Base-by-base conservation (phyloP, 2,888 invertebrate genomes). In the Thereva nobilitata region DNA sequence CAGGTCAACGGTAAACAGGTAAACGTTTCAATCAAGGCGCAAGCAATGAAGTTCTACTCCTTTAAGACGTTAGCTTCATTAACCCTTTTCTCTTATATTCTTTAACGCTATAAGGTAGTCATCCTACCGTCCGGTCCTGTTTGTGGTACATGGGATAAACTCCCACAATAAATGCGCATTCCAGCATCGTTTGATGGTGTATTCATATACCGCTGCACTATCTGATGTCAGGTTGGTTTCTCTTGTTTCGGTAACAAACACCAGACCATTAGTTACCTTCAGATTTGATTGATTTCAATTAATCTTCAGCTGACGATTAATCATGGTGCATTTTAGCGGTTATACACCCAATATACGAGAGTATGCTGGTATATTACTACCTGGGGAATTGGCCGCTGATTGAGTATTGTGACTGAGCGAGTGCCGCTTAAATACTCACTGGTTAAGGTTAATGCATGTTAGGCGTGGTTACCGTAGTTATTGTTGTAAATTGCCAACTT, bases 221-320 rank as follows among this genome's bases (percentile, higher is more conserved):
- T 37, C 37, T 47, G 56, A 35, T 44, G 47, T 59, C 3, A 35
- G n/a, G n/a, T 23, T 23, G 23, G 23, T 23, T 10, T 9, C 41
- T 61, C 45, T 61, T 61, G 35, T 61, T 61, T 50, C 50, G 40
- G 61, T 50, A 61, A 61, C 61, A 61, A 61, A 61, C 61, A 41
- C 35, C 61, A 41, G 37, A 78, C 78, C 79, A 79, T 79, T 79
- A 79, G 79, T 79, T 79, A 79, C 78, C 79, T 79, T 79, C 79
- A 79, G 75, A 75, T 79, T 78, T 80, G 80, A 80, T 79, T 80
- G 80, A 80, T 79, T 79, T 78, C 78, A 79, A 80, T 80, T 79
- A 79, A 79, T 80, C 79, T 79, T 78, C 76, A 76, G 75, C 77
- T 78, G 77, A 77, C 78, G 78, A 80, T 80, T 79, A 80, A 80